Conservation (phyloP, 2,888 invertebrate genomes). For the Pseudanteris insignis region DNA sequence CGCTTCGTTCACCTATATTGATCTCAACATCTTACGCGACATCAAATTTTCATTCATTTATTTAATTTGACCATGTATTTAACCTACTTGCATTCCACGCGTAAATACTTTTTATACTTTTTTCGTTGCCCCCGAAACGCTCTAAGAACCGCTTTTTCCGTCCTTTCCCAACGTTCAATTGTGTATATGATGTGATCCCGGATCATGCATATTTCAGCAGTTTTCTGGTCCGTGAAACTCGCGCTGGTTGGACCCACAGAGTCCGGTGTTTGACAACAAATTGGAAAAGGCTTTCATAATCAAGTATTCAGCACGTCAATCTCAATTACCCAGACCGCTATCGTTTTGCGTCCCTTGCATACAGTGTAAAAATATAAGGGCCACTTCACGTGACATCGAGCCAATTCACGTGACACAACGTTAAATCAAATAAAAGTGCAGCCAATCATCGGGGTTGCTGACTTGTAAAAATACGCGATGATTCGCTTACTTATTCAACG, state of each 20-base stretch:
- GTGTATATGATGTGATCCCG: conserved; percentile 23
- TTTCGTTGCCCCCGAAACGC: too few relatives aligned
- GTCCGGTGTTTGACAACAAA: conserved; percentile 27
- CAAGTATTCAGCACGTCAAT: conserved; percentile 38
- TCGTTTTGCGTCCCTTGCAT: conserved; percentile 22
- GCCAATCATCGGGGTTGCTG: conserved; percentile 31
- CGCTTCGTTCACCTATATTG: too few relatives aligned
- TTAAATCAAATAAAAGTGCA: conserved; percentile 28
- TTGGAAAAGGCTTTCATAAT: conserved; percentile 33
- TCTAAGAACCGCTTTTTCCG: too few relatives aligned
- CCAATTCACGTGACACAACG: conserved; percentile 27
- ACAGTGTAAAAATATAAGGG: conserved; percentile 25
- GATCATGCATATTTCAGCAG: conserved; percentile 24
- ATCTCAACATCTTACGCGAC: too few relatives aligned
- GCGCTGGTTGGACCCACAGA: background rate
- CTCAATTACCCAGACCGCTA: conserved; percentile 27
- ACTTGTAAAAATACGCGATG: conserved; percentile 41
- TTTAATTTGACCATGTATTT: too few relatives aligned
- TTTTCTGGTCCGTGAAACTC: conserved; percentile 8
- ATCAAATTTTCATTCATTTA: too few relatives aligned
- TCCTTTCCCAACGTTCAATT: conserved; percentile 7
- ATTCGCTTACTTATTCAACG: conserved; percentile 33
- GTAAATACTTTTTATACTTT: too few relatives aligned
- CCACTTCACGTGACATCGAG: conserved; percentile 16
- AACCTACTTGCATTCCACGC: too few relatives aligned